Conservation (phyloP, 2,797 vertebrate species). For the Buphagus erythrorhynchus region DNA sequence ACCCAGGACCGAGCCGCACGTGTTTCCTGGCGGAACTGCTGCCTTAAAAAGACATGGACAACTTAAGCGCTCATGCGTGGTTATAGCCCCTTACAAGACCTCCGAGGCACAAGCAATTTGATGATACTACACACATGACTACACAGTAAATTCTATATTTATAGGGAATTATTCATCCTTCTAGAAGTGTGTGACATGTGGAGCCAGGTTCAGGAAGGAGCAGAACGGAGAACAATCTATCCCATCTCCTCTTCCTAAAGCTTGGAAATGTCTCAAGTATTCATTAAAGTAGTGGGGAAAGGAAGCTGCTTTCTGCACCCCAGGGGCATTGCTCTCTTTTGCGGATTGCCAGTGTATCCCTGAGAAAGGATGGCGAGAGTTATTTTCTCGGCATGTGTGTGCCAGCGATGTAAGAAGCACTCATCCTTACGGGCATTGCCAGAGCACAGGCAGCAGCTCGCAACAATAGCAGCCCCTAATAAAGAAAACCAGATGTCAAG, state of each 20-base stretch:
- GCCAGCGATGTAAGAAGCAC: neutral
- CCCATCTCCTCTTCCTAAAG: neutral
- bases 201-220: neutral
- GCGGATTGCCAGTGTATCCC: neutral
- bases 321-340: neutral
- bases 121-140: neutral
- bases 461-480: neutral
- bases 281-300: neutral
- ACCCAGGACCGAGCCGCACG: neutral
- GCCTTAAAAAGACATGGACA: neutral
- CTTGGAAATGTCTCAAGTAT: neutral
- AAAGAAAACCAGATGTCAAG: conserved; percentile 15
- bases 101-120: neutral
- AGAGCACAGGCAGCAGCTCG: neutral
- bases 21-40: neutral
- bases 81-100: neutral
- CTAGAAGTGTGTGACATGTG: fast-evolving
- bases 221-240: neutral
- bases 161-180: neutral
- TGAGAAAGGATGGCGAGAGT: neutral
- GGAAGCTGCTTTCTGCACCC: neutral
- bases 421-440: fast-evolving
- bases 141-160: neutral
- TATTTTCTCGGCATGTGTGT: neutral
- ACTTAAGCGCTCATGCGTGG: fast-evolving